Conservation (phyloP, 2,888 invertebrate species). For the Troides aeacus region DNA sequence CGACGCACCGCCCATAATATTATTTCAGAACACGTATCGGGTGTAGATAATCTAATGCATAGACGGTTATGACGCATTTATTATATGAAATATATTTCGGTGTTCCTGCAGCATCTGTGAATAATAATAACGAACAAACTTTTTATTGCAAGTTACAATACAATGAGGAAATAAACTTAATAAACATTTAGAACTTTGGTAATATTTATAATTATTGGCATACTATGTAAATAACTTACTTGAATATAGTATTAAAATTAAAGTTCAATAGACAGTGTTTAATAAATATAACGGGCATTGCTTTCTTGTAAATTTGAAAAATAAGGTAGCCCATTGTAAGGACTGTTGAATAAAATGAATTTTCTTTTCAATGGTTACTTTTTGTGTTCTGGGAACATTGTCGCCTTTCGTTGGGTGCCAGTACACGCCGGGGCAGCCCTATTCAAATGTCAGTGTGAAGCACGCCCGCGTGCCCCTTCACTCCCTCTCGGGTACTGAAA, state of each 20-base stretch:
- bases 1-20: constrained; percentile 59
- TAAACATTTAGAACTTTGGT: too few relatives aligned
- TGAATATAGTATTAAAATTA: too few relatives aligned
- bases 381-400: constrained; percentile 74
- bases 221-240: too few relatives aligned
- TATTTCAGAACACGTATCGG: constrained; percentile 75
- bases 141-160: neutral
- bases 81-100: constrained; percentile 60
- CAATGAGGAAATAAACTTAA: neutral
- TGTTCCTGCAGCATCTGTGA: constrained; percentile 31
- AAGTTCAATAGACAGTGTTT: too few relatives aligned
- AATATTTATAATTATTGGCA: too few relatives aligned
- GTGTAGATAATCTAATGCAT: constrained; percentile 72
- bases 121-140: constrained; percentile 13
- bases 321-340: constrained; percentile 61
- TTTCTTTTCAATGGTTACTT: constrained; percentile 73
- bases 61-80: constrained; percentile 72
- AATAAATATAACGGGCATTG: neutral
- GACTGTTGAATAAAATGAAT: constrained; percentile 67
- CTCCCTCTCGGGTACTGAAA: constrained; percentile 62
- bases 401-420: constrained; percentile 77
- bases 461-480: constrained; percentile 46
- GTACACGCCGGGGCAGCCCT: constrained; percentile 76
- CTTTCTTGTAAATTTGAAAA: constrained; percentile 47
- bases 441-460: constrained; percentile 78